These are phyloP conservation scores for Drosophila dives DNA, from an alignment of 2,888 invertebrate genomes.

Conservation along the genomic window DNA sequence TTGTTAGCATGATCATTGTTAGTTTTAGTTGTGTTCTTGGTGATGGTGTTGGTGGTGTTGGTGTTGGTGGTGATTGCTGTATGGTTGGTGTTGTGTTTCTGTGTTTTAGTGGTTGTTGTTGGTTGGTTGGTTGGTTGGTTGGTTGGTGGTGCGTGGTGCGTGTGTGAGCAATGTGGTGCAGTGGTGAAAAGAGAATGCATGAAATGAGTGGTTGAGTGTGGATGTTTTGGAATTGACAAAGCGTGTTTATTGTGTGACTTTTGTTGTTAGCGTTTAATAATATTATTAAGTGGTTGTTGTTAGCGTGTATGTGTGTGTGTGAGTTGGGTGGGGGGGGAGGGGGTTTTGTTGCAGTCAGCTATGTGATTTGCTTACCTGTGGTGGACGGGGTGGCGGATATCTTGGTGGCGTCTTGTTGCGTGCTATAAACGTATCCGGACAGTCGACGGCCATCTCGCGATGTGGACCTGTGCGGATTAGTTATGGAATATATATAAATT, in stretches of 20 bases:
- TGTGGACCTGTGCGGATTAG: conserved; percentile 89
- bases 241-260: conserved; percentile 13
- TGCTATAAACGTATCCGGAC: conserved; percentile 96
- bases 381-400: conserved; percentile 93
- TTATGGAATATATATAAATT: background rate
- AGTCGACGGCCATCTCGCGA: conserved; percentile 99
- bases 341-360: background rate
- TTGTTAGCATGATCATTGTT: conserved; percentile 79
- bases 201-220: conserved; percentile 42
- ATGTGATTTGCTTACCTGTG: conserved; percentile 86
- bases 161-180: conserved; percentile 31
- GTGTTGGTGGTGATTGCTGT: conserved; percentile 42
- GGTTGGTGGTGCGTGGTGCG: conserved; percentile 31
- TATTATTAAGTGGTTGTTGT: conserved; percentile 16
- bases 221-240: conserved; percentile 14
- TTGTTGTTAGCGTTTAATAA: conserved; percentile 13
- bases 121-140: conserved; percentile 2
- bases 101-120: conserved; percentile 19
- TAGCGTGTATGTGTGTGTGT: background rate
- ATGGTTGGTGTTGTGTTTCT: conserved; percentile 45
- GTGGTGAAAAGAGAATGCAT: conserved; percentile 58
- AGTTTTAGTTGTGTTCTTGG: conserved; percentile 59
- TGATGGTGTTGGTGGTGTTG: conserved; percentile 34
- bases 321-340: background rate
- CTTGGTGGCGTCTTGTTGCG: conserved; percentile 95